These are phyloP conservation scores for Hephaestus fuliginosus DNA, from an alignment of 2,797 vertebrate species.

Conservation along the genomic window DNA sequence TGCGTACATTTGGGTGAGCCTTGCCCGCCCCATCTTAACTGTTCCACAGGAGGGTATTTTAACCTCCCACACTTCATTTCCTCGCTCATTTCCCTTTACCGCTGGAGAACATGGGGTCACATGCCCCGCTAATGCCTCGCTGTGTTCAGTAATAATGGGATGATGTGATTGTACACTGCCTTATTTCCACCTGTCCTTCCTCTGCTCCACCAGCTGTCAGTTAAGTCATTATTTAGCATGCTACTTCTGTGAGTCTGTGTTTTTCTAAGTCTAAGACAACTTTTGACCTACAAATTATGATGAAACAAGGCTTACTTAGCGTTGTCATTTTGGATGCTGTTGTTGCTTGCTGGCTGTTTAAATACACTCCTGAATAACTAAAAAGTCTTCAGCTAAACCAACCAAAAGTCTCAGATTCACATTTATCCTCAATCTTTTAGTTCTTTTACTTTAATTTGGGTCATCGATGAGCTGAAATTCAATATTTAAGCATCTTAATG, in stretches of 20 bases:
- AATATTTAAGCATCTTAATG: not conserved
- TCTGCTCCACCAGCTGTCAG: not conserved
- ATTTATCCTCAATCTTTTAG: not conserved
- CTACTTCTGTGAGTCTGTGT: not conserved
- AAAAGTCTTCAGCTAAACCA: too few relatives aligned
- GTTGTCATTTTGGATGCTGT: too few relatives aligned
- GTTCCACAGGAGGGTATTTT: constrained; percentile 38
- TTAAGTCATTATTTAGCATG: constrained; percentile 7
- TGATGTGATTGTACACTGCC: constrained; percentile 18
- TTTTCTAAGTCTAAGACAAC: too few relatives aligned
- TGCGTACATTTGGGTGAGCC: constrained; percentile 18
- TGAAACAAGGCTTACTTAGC: too few relatives aligned
- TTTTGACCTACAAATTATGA: too few relatives aligned
- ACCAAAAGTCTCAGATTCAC: not conserved
- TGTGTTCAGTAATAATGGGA: constrained; percentile 24
- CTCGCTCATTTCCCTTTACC: constrained; percentile 56
- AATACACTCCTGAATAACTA: too few relatives aligned
- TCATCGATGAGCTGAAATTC: not conserved
- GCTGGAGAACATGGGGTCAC: constrained; percentile 39
- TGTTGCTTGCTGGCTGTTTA: too few relatives aligned
- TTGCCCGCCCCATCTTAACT: constrained; percentile 3
- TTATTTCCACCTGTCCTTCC: constrained; percentile 43
- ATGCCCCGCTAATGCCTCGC: constrained; percentile 18
- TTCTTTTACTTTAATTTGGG: too few relatives aligned
- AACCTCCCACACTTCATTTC: constrained; percentile 61